Percentiles rank a stretch among this genome's conserved stretches.
Conservation (phyloP, 1,140 invertebrate species). For the Triops longicaudatus region DNA sequence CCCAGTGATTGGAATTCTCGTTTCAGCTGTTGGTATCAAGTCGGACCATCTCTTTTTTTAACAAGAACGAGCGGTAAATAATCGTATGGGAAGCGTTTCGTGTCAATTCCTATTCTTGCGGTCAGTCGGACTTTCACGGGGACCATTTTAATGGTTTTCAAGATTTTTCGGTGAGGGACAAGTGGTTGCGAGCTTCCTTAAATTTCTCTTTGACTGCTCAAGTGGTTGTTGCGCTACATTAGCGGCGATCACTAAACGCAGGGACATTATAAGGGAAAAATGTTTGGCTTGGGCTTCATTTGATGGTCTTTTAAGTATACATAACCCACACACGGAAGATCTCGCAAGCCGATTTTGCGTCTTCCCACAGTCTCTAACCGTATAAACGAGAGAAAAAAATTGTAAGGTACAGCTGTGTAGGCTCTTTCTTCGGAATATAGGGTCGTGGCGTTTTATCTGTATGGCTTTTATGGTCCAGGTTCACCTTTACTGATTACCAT, state of each 20-base stretch:
- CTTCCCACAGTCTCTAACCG: not conserved
- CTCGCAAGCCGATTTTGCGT: not conserved
- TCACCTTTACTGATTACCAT: constrained; percentile 8
- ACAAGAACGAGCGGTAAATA: not conserved
- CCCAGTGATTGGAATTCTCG: constrained; percentile 1
- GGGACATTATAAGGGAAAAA: not conserved
- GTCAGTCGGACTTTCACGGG: not conserved
- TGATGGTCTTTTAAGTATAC: not conserved
- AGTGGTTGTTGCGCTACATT: not conserved
- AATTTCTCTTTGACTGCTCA: not conserved
- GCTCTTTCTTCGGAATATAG: not conserved
- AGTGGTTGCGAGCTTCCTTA: not conserved
- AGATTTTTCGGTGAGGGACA: not conserved
- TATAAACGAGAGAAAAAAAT: not conserved
- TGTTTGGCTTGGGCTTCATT: not conserved
- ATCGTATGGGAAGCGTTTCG: not conserved
- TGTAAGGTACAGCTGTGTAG: not conserved
- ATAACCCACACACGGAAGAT: not conserved
- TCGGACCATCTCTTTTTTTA: not conserved
- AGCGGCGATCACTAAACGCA: not conserved
- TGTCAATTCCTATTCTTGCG: not conserved
- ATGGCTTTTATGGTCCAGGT: constrained; percentile 11
- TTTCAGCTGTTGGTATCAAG: constrained; percentile 12
- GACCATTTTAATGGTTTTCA: not conserved
- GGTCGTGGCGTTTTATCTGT: not conserved